A percentile compares a stretch with the other conserved stretches of the same genome.
phyloP scores from a whole-genome alignment of 2,888 invertebrate genomes.

The Thecocarcelia acutangulata region DNA sequence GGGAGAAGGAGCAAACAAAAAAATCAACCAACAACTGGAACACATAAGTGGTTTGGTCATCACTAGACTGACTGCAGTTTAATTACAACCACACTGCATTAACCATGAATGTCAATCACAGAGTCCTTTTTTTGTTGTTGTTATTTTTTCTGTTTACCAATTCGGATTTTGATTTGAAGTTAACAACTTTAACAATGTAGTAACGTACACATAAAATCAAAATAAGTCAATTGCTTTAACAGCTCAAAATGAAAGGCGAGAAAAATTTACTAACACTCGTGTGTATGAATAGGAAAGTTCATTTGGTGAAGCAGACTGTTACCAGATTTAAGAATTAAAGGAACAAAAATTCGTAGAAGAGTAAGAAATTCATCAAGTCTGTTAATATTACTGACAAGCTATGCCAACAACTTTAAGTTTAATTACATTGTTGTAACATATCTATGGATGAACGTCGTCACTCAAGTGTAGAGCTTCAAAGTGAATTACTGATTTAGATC shows the following conservation, averaged over 20 bases:
- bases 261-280: background rate
- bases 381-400: no score
- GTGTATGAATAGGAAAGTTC: background rate
- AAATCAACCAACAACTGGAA: constrained; percentile 11
- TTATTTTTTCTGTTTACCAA: background rate
- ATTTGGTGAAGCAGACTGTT: background rate
- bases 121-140: background rate
- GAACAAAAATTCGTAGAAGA: background rate
- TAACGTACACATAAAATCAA: constrained; percentile 4
- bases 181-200: background rate
- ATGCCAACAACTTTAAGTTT: no score
- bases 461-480: no score
- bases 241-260: background rate
- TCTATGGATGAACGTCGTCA: no score
- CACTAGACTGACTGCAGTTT: constrained; percentile 58
- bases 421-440: no score
- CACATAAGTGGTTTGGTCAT: constrained; percentile 54
- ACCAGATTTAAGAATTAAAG: background rate
- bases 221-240: constrained; percentile 36
- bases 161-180: background rate
- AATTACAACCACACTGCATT: constrained; percentile 58
- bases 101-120: constrained; percentile 64
- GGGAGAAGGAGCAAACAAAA: background rate
- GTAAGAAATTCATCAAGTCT: background rate
- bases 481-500: no score